Base-by-base conservation (phyloP, 2,888 invertebrate genomes). In the Tetragnatha montana region DNA sequence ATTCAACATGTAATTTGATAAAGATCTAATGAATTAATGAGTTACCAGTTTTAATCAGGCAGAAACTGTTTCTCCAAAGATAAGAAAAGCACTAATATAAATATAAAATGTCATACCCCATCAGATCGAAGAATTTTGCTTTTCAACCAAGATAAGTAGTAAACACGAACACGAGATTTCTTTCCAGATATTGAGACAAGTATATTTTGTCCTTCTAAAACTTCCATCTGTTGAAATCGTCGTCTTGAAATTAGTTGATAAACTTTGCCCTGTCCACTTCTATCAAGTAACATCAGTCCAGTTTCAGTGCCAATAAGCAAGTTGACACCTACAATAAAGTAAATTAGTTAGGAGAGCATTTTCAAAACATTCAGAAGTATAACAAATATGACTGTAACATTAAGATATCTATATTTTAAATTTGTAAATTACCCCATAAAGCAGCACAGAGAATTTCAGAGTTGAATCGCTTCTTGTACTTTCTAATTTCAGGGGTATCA, bases 211-310 rank as follows among this genome's bases (percentile, higher is more conserved):
- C 99, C 99, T 95, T 99, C 99, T 92, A 99, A 95, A 92, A 99
- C 99, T 94, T 99, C 99, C 99, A 99, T 99, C 94, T 99, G 99
- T 93, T 99, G 99, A 95, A 99, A 99, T 93, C 99, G 96, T 93
- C 99, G 96, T 93, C 99, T 95, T 92, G 98, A 99, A 94, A 99
- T 99, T 93, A 99, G 95, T 93, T 99, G 99, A 94, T 99, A 99
- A 83, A 99, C 99, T 95, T 99, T 99, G 92, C 99, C 99, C 94
- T 99, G 99, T 49, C 99, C 99, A 92, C 98, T 98, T 92, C 99
- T 96, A 94, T 99, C 99, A 92, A 99, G 95, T 92, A 99, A 95
- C 98, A 99, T 99, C 92, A 99, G 95, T 91, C 99, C 99, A 94
- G 98, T 98, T 94, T 99, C 99, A 22, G 99, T 99, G 81, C 99